Conservation (phyloP, 1,140 invertebrate species). For the Psix sp. region DNA sequence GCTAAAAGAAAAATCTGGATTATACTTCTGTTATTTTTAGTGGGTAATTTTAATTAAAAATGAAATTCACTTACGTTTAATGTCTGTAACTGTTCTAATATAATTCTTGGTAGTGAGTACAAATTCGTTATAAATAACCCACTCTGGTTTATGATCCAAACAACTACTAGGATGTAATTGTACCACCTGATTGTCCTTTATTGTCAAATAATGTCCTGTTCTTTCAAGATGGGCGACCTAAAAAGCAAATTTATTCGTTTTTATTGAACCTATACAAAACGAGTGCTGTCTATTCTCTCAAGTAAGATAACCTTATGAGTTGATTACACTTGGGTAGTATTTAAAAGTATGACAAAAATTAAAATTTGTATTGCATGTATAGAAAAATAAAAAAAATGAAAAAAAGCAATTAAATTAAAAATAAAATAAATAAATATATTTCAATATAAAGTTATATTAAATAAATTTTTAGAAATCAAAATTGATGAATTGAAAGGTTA, state of each 20-base stretch:
- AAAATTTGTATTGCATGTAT: too few relatives aligned
- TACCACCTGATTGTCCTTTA: constrained; percentile 99
- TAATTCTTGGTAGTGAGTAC: constrained; percentile 99
- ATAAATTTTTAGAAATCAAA: too few relatives aligned
- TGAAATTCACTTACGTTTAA: constrained; percentile 89
- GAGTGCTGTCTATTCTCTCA: too few relatives aligned
- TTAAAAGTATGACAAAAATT: too few relatives aligned
- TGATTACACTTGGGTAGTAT: too few relatives aligned
- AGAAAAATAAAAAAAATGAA: constrained; percentile 9
- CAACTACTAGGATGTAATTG: constrained; percentile 99
- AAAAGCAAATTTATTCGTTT: constrained; percentile 22
- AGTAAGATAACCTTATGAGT: too few relatives aligned
- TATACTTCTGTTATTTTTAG: constrained; percentile 23
- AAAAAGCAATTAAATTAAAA: constrained; percentile 20
- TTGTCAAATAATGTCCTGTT: constrained; percentile 97
- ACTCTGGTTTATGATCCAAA: constrained; percentile 99
- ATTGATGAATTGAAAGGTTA: too few relatives aligned
- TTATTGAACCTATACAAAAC: background rate
- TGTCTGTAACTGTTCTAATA: constrained; percentile 98
- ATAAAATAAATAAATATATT: constrained; percentile 6
- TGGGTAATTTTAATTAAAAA: constrained; percentile 35
- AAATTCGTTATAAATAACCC: constrained; percentile 99
- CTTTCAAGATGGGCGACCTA: constrained; percentile 96
- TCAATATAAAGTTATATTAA: too few relatives aligned
- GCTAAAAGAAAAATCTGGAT: constrained; percentile 79